A percentile compares a stretch with the other conserved stretches of the same genome.
Evolutionary conservation across 2,113 vertebrate species (phyloP).

Genomic region (Platysternon megacephalum): DNA sequence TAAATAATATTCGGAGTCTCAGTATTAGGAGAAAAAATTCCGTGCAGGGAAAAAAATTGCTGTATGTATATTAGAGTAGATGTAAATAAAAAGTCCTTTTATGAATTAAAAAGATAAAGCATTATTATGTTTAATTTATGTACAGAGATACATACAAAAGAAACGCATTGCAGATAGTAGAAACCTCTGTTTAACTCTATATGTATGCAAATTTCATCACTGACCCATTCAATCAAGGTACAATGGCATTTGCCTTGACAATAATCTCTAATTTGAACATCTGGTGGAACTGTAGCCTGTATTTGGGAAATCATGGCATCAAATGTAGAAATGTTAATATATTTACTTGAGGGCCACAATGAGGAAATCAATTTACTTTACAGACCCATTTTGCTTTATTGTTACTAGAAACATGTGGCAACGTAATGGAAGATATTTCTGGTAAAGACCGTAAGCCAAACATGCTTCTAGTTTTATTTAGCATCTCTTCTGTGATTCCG

Average conservation of each 20-base stretch:
- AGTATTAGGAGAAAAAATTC: not conserved
- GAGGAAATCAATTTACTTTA: slow-evolving; percentile 16
- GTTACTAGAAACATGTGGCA: not conserved
- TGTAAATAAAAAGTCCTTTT: slow-evolving; percentile 61
- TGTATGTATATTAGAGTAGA: not conserved
- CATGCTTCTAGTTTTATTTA: not conserved
- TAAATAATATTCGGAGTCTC: not conserved
- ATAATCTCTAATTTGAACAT: slow-evolving; percentile 36
- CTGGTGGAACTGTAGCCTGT: not conserved
- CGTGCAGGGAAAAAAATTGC: not conserved
- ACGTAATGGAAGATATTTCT: not conserved
- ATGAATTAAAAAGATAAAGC: not conserved
- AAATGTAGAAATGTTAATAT: not conserved
- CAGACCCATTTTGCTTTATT: not conserved
- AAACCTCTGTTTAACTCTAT: not conserved
- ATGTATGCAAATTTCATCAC: slow-evolving; percentile 62
- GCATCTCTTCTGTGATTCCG: not conserved
- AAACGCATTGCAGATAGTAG: not conserved
- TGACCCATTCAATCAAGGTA: slow-evolving; percentile 35
- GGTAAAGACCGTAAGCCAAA: not conserved
- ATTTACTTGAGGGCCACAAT: slow-evolving; percentile 18
- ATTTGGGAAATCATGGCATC: slow-evolving; percentile 28
- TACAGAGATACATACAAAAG: not conserved
- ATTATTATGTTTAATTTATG: not conserved
- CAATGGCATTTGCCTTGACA: slow-evolving; percentile 40